phyloP scores from a whole-genome alignment of 2,888 invertebrate genomes.

The Kuschelorhynchus macadamiae region DNA sequence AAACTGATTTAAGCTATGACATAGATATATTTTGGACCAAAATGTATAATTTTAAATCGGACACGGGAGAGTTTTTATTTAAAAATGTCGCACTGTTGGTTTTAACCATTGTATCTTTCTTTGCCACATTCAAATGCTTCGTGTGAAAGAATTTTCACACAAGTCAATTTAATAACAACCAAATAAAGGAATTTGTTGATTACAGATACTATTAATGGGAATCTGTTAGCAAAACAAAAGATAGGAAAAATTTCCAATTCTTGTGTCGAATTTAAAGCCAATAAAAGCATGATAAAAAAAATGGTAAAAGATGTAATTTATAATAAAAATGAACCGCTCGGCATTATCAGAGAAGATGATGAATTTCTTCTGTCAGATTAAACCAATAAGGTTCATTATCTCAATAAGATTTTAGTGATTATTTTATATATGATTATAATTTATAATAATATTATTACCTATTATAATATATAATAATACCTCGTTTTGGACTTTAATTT shows the following conservation, averaged over 20 bases:
- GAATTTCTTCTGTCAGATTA: too few relatives aligned
- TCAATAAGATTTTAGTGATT: too few relatives aligned
- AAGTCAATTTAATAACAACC: slow-evolving; percentile 6
- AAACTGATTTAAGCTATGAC: neutral
- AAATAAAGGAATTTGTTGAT: neutral
- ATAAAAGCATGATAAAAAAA: too few relatives aligned
- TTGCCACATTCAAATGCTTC: slow-evolving; percentile 7
- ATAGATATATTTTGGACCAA: slow-evolving; percentile 18
- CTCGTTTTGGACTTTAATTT: too few relatives aligned
- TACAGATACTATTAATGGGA: slow-evolving; percentile 6
- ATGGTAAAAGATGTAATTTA: too few relatives aligned
- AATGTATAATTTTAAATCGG: neutral
- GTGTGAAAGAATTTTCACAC: slow-evolving; percentile 3
- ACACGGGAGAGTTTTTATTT: neutral
- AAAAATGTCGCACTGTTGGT: slow-evolving; percentile 10
- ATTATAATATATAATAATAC: too few relatives aligned
- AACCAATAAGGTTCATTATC: too few relatives aligned
- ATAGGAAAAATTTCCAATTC: neutral
- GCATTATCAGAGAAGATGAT: neutral
- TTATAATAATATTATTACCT: too few relatives aligned
- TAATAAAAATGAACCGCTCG: too few relatives aligned
- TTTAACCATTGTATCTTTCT: slow-evolving; percentile 3
- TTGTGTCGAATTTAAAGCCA: slow-evolving; percentile 5
- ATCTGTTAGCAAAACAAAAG: slow-evolving; percentile 5
- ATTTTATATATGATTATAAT: too few relatives aligned